These are phyloP conservation scores for Pocillopora grandis DNA, from an alignment of 92 coral and sea anemone genomes.

Conservation along the genomic window DNA sequence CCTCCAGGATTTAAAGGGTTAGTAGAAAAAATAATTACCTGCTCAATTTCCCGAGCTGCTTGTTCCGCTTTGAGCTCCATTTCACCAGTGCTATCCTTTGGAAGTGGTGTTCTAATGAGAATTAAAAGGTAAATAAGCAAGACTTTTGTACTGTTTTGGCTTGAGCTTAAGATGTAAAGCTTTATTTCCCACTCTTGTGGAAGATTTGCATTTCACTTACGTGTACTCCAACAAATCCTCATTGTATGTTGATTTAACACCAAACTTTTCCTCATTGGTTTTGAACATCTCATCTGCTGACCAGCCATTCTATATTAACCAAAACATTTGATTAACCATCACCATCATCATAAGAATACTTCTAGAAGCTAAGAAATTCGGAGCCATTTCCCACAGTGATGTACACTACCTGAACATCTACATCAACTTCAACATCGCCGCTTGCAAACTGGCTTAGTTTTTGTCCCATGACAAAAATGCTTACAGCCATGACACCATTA, in stretches of 20 bases:
- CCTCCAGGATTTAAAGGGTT: too few species aligned
- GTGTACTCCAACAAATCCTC: conserved; percentile 43
- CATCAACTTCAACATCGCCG: conserved; percentile 47
- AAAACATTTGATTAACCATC: neutral
- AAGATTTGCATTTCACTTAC: conserved; percentile 12
- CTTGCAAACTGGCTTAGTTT: conserved; percentile 41
- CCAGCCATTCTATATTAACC: conserved; percentile 52
- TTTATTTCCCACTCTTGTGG: neutral
- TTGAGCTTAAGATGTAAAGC: neutral
- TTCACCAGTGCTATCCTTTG: conserved; percentile 45
- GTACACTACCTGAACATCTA: conserved; percentile 33
- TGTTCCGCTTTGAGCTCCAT: conserved; percentile 62
- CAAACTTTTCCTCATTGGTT: conserved; percentile 42
- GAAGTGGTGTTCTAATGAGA: conserved; percentile 27
- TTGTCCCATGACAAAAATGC: conserved; percentile 47
- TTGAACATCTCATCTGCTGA: conserved; percentile 51
- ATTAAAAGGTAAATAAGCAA: neutral
- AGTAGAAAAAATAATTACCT: conserved; percentile 29
- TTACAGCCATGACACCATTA: conserved; percentile 40
- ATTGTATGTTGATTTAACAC: conserved; percentile 43
- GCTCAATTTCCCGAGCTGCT: conserved; percentile 66
- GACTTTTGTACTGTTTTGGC: neutral
- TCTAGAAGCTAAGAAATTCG: too few species aligned
- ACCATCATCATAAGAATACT: neutral
- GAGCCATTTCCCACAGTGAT: neutral